Conservation (phyloP, 2,888 invertebrate genomes). For the Andrena marginata region DNA sequence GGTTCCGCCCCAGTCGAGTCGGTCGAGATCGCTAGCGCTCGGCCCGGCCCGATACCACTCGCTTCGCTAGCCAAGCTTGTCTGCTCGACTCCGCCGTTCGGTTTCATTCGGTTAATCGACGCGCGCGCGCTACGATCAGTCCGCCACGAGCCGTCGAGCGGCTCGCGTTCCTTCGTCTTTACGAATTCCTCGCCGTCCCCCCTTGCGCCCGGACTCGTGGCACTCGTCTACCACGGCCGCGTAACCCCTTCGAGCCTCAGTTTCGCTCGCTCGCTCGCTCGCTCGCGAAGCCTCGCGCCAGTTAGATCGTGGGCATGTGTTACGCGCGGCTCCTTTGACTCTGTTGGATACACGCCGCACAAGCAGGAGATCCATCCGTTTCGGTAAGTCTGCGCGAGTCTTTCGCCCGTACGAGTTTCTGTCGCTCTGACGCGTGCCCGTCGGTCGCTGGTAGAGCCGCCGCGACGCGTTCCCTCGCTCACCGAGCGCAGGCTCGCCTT, state of each 20-base stretch:
- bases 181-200: not conserved
- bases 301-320: constrained; percentile 61
- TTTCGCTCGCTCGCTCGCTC: not conserved
- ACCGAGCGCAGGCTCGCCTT: constrained; percentile 16
- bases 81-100: constrained; percentile 22
- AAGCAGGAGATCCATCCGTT: not conserved
- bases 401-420: too few relatives aligned
- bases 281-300: constrained; percentile 2
- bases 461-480: not conserved
- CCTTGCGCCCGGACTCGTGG: not conserved
- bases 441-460: too few relatives aligned
- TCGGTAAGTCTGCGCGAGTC: constrained; percentile 27
- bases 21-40: constrained; percentile 59
- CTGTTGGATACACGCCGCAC: constrained; percentile 10
- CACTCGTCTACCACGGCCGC: too few relatives aligned
- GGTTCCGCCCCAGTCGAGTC: constrained; percentile 63
- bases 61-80: constrained; percentile 29
- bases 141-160: constrained; percentile 62
- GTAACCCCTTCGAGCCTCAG: too few relatives aligned
- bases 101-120: constrained; percentile 55
- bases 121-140: constrained; percentile 63
- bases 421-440: not conserved
- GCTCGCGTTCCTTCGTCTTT: constrained; percentile 36
- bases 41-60: constrained; percentile 48
- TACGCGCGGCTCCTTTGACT: constrained; percentile 41